Conservation (phyloP, 2,888 invertebrate species). For the Philopedon plagiatum region DNA sequence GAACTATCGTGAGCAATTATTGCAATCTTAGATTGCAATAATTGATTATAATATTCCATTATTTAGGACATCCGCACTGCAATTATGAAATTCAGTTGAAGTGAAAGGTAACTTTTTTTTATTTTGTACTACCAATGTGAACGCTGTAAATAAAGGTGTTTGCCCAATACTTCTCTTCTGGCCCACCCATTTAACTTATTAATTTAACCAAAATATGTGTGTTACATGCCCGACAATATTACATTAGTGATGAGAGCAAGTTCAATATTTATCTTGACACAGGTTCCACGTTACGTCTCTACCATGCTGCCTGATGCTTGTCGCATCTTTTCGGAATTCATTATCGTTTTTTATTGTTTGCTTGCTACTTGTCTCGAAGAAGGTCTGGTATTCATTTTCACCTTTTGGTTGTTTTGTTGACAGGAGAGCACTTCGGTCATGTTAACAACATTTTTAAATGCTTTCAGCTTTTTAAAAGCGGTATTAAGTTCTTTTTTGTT, state of each 20-base stretch:
- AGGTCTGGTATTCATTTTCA: constrained; percentile 16
- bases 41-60: too few species aligned
- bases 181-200: constrained; percentile 22
- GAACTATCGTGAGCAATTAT: too few species aligned
- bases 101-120: too few species aligned
- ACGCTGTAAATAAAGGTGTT: not conserved
- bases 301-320: constrained; percentile 12
- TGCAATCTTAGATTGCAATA: too few species aligned
- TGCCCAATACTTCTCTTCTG: not conserved
- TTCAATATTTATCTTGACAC: constrained; percentile 47
- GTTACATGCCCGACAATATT: constrained; percentile 19
- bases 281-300: constrained; percentile 28
- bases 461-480: not conserved
- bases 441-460: not conserved
- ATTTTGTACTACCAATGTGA: too few species aligned
- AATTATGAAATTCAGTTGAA: too few species aligned
- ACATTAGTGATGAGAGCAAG: constrained; percentile 39
- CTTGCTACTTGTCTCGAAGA: constrained; percentile 24
- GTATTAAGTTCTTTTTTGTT: not conserved
- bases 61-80: too few species aligned
- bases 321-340: constrained; percentile 23
- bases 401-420: constrained; percentile 12
- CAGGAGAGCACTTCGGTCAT: not conserved
- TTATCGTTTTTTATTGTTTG: constrained; percentile 26
- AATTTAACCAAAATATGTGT: not conserved